Evolutionary conservation across 2,113 vertebrate genomes (phyloP).

Genomic region (Orycteropus afer): DNA sequence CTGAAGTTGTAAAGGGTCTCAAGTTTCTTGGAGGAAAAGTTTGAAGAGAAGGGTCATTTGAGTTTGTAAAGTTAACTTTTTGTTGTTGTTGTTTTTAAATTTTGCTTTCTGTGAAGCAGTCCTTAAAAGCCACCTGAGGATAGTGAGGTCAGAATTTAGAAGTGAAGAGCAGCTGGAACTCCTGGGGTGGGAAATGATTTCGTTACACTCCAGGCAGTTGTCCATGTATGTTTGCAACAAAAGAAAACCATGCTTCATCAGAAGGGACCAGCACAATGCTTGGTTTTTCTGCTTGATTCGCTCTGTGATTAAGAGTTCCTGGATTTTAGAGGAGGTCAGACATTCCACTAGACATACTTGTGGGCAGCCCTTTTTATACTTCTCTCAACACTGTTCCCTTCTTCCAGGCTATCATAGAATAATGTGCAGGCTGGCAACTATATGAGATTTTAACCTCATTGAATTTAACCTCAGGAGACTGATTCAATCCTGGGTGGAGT

Average conservation of each 20-base stretch:
- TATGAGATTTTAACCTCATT: not conserved
- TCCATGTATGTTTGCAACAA: not conserved
- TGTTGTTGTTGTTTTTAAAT: not conserved
- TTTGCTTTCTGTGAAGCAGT: not conserved
- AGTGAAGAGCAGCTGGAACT: not conserved
- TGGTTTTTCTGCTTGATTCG: not conserved
- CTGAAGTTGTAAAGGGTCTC: not conserved
- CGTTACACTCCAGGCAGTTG: not conserved
- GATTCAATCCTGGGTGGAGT: not conserved
- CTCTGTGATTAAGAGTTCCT: not conserved
- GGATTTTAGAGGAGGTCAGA: not conserved
- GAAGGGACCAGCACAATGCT: not conserved
- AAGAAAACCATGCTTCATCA: not conserved
- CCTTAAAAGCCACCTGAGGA: not conserved
- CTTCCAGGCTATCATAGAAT: not conserved
- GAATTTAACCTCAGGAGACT: no score
- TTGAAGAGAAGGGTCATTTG: not conserved
- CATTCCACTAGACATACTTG: not conserved
- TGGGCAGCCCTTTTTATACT: not conserved
- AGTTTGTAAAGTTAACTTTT: not conserved
- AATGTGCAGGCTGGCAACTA: not conserved
- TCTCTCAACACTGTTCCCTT: not conserved
- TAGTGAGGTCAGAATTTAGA: not conserved
- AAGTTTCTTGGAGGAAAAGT: constrained; percentile 12
- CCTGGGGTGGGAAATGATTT: not conserved